A percentile compares a stretch with the other conserved stretches of the same genome.
phyloP scores from a whole-genome alignment of 2,113 vertebrate species.

The Numida meleagris region DNA sequence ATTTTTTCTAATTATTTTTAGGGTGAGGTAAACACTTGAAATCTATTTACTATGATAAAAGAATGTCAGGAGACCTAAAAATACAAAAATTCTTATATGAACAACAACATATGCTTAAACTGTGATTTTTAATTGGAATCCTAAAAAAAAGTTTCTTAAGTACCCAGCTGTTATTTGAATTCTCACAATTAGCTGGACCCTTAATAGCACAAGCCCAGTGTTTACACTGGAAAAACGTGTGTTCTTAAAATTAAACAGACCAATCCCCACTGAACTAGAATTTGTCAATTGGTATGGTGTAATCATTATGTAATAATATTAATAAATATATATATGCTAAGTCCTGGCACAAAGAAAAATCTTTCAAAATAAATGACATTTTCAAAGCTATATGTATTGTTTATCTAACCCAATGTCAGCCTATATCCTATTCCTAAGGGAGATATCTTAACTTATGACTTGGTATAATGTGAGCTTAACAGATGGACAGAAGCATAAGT shows the following conservation, averaged over 20 bases:
- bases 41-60: not conserved
- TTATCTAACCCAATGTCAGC: not conserved
- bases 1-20: not conserved
- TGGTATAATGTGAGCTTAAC: conserved; percentile 51
- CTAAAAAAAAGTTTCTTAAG: not conserved
- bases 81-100: not conserved
- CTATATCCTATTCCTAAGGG: not conserved
- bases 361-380: not conserved
- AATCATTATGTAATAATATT: not conserved
- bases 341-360: not conserved
- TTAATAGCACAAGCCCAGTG: not conserved
- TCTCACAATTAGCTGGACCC: not conserved
- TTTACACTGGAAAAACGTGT: not conserved
- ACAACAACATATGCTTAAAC: not conserved
- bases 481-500: conserved; percentile 47
- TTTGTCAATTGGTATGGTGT: not conserved
- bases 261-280: not conserved
- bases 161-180: not conserved
- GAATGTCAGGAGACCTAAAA: not conserved
- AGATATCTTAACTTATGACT: conserved; percentile 34
- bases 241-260: not conserved
- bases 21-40: not conserved
- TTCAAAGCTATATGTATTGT: not conserved
- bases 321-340: not conserved
- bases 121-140: not conserved